Evolutionary conservation across 2,888 invertebrate species (phyloP).

Genomic region (Drosophila falleni): DNA sequence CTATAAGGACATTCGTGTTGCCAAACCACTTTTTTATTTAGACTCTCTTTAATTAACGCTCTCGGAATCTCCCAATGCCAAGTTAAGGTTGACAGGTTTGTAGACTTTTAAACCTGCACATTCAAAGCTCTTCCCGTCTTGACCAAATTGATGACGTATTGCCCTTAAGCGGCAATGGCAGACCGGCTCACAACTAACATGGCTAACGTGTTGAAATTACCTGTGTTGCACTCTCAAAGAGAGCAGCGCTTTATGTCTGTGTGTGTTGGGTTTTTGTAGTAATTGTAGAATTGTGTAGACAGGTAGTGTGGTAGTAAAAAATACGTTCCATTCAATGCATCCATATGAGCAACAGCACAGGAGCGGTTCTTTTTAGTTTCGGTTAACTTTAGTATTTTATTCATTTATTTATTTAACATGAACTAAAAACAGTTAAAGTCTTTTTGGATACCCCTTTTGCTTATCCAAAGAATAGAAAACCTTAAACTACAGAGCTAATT

Average conservation of each 20-base stretch:
- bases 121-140: slow-evolving; percentile 19
- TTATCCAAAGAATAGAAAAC: too few species aligned
- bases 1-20: slow-evolving; percentile 51
- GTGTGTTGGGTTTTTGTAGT: slow-evolving; percentile 22
- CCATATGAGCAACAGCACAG: slow-evolving; percentile 38
- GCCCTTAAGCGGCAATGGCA: slow-evolving; percentile 35
- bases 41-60: slow-evolving; percentile 41
- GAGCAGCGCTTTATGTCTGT: slow-evolving; percentile 21
- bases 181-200: slow-evolving; percentile 36
- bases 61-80: slow-evolving; percentile 37
- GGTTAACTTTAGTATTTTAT: background rate
- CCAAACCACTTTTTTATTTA: slow-evolving; percentile 13
- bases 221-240: slow-evolving; percentile 39
- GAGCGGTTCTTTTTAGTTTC: slow-evolving; percentile 38
- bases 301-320: slow-evolving; percentile 61
- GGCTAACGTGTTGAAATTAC: slow-evolving; percentile 28
- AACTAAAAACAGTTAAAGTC: too few species aligned
- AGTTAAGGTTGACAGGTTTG: slow-evolving; percentile 33
- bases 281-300: slow-evolving; percentile 51
- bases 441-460: too few species aligned
- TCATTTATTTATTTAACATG: background rate
- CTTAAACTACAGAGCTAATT: too few species aligned
- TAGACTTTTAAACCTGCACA: slow-evolving; percentile 22
- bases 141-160: slow-evolving; percentile 66
- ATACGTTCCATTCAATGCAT: slow-evolving; percentile 64